Evolutionary conservation across 2,888 invertebrate species (phyloP).

Genomic region (Podabrus alpinus): DNA sequence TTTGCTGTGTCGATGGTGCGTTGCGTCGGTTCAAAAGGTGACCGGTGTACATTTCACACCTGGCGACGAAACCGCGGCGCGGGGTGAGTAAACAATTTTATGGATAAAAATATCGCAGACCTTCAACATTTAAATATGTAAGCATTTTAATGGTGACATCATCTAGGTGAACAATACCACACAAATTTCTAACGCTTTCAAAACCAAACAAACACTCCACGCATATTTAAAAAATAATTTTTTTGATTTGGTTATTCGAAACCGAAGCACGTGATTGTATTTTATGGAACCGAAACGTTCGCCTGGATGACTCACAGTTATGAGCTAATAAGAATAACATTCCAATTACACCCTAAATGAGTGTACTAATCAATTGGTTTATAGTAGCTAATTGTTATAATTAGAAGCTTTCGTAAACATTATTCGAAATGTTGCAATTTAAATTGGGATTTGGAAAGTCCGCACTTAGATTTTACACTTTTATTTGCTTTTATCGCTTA

Average conservation of each 20-base stretch:
- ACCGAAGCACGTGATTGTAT: background rate
- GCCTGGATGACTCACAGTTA: background rate
- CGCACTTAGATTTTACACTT: background rate
- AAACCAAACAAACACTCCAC: background rate
- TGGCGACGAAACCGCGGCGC: background rate
- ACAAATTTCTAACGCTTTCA: background rate
- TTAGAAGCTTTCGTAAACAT: background rate
- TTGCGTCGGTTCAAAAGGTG: background rate
- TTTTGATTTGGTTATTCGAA: background rate
- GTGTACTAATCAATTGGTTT: background rate
- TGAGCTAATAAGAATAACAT: background rate
- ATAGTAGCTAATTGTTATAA: background rate
- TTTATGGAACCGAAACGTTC: background rate
- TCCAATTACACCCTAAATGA: background rate
- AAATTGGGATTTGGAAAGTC: background rate
- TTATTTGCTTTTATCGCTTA: too few species aligned
- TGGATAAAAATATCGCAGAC: background rate
- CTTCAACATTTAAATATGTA: background rate
- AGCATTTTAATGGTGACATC: background rate
- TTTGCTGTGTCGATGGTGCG: background rate
- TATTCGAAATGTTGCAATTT: background rate
- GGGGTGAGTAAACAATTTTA: background rate
- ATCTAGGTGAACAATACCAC: background rate
- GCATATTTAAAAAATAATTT: background rate
- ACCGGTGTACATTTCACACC: background rate